These are phyloP conservation scores for Cassiopea xamachana DNA, from an alignment of 30 jellyfish, hydroid and myxozoan genomes.

Conservation along the genomic window DNA sequence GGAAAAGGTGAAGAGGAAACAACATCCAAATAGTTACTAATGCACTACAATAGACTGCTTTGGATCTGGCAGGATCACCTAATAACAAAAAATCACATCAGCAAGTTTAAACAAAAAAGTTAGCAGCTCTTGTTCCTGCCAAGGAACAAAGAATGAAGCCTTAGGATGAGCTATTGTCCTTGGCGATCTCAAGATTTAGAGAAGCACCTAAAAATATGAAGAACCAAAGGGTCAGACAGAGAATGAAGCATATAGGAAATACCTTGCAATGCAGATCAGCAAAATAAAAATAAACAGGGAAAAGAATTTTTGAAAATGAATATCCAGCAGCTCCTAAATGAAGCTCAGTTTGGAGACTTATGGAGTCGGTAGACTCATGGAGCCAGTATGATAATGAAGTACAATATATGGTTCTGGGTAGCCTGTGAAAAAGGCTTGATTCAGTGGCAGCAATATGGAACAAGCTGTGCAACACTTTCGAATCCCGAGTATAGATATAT, in stretches of 20 bases:
- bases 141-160: not conserved
- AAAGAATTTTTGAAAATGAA: not conserved
- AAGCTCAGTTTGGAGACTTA: not conserved
- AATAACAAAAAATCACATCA: not conserved
- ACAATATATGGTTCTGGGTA: too few species aligned
- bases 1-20: not conserved
- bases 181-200: not conserved
- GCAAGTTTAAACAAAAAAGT: not conserved
- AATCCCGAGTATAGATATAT: too few species aligned
- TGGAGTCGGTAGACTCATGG: too few species aligned
- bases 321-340: not conserved
- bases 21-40: not conserved
- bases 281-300: not conserved
- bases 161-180: not conserved
- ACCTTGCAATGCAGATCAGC: not conserved
- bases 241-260: not conserved
- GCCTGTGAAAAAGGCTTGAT: too few species aligned
- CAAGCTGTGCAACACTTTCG: too few species aligned
- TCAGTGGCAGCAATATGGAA: too few species aligned
- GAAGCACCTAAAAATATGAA: not conserved
- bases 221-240: slow-evolving; percentile 3
- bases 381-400: too few species aligned
- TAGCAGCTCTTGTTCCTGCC: slow-evolving; percentile 3
- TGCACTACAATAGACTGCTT: not conserved
- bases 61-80: not conserved